phyloP scores from a whole-genome alignment of 2,113 vertebrate genomes.

The Pelvicachromis taeniatus region DNA sequence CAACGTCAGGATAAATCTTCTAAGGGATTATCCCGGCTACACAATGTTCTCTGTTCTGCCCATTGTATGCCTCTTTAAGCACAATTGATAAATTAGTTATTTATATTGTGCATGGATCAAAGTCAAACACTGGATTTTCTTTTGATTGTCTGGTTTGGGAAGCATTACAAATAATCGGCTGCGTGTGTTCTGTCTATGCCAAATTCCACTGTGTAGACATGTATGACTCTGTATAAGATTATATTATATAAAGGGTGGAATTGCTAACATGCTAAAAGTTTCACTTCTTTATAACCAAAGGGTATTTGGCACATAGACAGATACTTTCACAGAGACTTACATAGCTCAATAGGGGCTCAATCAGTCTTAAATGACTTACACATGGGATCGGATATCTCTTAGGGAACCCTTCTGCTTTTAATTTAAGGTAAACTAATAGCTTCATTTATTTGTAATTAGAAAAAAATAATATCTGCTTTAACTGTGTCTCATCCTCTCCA shows the following conservation, averaged over 20 bases:
- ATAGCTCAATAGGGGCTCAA: conserved; percentile 41
- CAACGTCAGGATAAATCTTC: conserved; percentile 72
- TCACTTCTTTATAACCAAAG: not conserved
- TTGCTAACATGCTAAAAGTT: not conserved
- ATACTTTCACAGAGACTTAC: not conserved
- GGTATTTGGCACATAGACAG: not conserved
- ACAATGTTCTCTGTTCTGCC: conserved; percentile 75
- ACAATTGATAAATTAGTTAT: conserved; percentile 81
- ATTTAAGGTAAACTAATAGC: conserved; percentile 66
- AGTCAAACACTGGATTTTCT: conserved; percentile 62
- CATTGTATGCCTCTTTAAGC: conserved; percentile 73
- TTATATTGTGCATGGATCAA: conserved; percentile 69
- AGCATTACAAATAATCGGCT: conserved; percentile 37
- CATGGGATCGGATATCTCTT: conserved; percentile 53
- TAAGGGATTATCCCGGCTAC: conserved; percentile 75
- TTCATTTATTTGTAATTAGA: conserved; percentile 59
- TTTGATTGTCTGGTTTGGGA: conserved; percentile 52
- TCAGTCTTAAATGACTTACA: conserved; percentile 63
- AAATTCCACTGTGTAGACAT: not conserved
- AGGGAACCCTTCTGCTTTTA: conserved; percentile 53
- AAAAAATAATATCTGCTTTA: conserved; percentile 40
- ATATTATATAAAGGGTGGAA: not conserved
- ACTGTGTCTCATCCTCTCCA: conserved; percentile 26
- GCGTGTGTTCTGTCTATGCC: not conserved
- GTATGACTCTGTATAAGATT: conserved; percentile 2